Base-by-base conservation (phyloP, 1,140 invertebrate species). In the Pemphigus obesinymphae region DNA sequence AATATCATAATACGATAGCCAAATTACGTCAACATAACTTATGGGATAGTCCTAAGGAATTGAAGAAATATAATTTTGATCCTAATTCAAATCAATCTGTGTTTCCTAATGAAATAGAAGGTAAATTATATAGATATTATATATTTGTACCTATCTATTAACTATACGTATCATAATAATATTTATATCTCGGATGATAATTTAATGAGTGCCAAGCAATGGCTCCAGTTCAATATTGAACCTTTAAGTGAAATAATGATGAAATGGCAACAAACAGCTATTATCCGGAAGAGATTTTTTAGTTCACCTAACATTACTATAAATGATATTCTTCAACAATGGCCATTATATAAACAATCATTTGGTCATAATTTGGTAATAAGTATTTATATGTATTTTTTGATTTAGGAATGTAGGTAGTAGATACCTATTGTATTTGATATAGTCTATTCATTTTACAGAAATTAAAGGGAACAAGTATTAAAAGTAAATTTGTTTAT, bases 331-430 rank as follows among this genome's bases (percentile, higher is more conserved):
- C 61, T 63, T 63, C 29, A 63, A 8, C 15, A 63, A 63, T 63
- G 61, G 31, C 31, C 61, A 34, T 34, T 7, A 34, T 34, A 63
- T 17, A 63, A 63, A 63, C 61, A 63, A 31, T 70, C 37, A 17
- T 70, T 70, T 70, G 66, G 17, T 15, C 3, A 70, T 26, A 70
- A 20, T 70, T 70, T 70, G n/a, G 66, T 70, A 70, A n/a, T n/a
- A n/a, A n/a, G n/a, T n/a, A n/a, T n/a, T n/a, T n/a, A n/a, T n/a
- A n/a, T n/a, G n/a, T n/a, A n/a, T n/a, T n/a, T n/a, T n/a, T n/a
- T n/a, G n/a, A n/a, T n/a, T n/a, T n/a, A n/a, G n/a, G n/a, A n/a
- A n/a, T n/a, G n/a, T n/a, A n/a, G n/a, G n/a, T n/a, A n/a, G n/a
- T n/a, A n/a, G n/a, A n/a, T n/a, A n/a, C n/a, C n/a, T n/a, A n/a